Evolutionary conservation across 2,797 vertebrate genomes (phyloP).

Genomic region (Myiotriccus ornatus): DNA sequence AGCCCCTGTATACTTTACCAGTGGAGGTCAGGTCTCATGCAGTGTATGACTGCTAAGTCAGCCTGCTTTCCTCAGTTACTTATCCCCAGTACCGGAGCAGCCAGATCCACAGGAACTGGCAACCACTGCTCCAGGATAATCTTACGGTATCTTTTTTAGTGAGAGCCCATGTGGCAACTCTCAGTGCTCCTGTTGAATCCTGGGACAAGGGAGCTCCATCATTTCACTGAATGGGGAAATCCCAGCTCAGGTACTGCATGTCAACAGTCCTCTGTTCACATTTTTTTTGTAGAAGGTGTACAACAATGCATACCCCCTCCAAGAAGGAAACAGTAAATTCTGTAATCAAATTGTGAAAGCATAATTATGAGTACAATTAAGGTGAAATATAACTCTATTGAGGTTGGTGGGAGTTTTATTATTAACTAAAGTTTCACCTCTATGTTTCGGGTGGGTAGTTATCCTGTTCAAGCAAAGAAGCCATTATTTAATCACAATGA

Average conservation of each 20-base stretch:
- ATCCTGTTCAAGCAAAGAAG: constrained; percentile 18
- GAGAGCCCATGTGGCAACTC: neutral
- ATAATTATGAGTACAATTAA: constrained; percentile 10
- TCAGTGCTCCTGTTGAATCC: neutral
- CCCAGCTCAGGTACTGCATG: neutral
- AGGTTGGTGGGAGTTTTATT: constrained; percentile 36
- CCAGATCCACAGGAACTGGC: neutral
- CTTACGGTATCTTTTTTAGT: neutral
- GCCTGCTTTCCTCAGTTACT: neutral
- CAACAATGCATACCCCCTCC: neutral
- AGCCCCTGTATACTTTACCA: neutral
- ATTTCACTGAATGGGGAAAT: neutral
- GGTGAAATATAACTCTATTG: constrained; percentile 55
- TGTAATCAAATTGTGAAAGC: constrained; percentile 16
- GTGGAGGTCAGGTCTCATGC: neutral
- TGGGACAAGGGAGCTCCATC: neutral
- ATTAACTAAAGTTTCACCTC: constrained; percentile 38
- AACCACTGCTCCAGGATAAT: neutral
- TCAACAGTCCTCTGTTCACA: neutral
- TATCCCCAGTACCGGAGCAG: neutral
- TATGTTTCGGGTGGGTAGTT: neutral
- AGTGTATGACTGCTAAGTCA: neutral
- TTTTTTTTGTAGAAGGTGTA: neutral
- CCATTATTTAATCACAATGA: constrained; percentile 12
- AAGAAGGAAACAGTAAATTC: neutral